Evolutionary conservation across 1,140 invertebrate species (phyloP), one percentile per base, ranked within the genome.

Genomic region (Mesaphorura yosii): DNA sequence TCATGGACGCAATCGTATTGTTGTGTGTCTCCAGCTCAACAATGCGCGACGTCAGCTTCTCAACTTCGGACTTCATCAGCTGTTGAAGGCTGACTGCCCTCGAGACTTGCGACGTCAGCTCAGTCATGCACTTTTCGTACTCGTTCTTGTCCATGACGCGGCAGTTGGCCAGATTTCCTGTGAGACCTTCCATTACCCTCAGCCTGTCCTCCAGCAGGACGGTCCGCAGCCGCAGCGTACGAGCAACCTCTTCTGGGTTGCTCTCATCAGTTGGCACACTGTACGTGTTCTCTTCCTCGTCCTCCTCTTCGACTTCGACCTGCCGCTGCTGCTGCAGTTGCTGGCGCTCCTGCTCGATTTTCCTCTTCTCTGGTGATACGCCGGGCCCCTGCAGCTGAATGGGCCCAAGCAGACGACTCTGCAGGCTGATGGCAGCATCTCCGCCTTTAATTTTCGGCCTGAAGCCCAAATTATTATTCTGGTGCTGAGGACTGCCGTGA

Each of bases 1-100:
- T 58, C 56, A 62, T 62, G 12, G 60, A 58, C 37, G 60, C 56
- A 56, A 62, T 62, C 6, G 60, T 51, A 51, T 58, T 62, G 25
- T 62, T 62, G 38, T 62, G 60, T 38, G 47, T 56, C 34, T 62
- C 60, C 25, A 62, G 40, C n/a, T 56, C 50, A 26, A 53, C 47
- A 22, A 62, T 54, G 29, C 60, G 17, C 25, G 58, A 39, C 26
- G 58, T 53, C 20, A 62, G 54, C 41, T 58, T 62, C n/a, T 58
- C 60, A 28, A 62, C 49, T 51, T 62, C 60, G 19, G 53, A 46
- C 49, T 56, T 56, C 56, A 58, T 55, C 26, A 62, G 19, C 41
- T 58, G 49, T 42, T 62, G 60, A 4, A 62, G 41, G 7, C 45
- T 47, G 5, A 62, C 56, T 1, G 56, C 56, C 26, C 55, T 26